A percentile compares a stretch with the other conserved stretches of the same genome.
Evolutionary conservation across 2,113 vertebrate genomes (phyloP).

Genomic region (Otocyon megalotis): DNA sequence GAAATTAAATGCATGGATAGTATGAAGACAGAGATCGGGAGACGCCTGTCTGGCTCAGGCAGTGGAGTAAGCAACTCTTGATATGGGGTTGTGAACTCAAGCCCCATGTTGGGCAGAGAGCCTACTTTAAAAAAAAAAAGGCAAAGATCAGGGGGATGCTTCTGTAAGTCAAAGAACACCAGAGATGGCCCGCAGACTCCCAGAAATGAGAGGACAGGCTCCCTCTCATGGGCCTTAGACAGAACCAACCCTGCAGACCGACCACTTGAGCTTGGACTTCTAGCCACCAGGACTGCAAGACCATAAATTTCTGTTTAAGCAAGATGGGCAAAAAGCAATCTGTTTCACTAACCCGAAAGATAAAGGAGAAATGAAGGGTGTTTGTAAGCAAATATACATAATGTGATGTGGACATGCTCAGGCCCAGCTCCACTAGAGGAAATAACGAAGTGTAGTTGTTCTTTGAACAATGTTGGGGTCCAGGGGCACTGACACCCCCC

Average conservation of each 20-base stretch:
- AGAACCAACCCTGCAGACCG: not conserved
- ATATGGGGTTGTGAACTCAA: too few species aligned
- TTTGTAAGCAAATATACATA: not conserved
- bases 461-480: not conserved
- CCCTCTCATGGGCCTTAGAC: not conserved
- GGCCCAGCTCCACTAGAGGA: not conserved
- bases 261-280: not conserved
- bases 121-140: not conserved
- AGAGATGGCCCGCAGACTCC: not conserved
- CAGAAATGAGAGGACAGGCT: not conserved
- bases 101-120: too few species aligned
- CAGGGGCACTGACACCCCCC: not conserved
- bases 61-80: too few species aligned
- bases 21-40: not conserved
- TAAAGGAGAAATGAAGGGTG: not conserved
- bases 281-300: not conserved
- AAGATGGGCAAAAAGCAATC: not conserved
- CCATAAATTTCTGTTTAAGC: not conserved
- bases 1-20: not conserved
- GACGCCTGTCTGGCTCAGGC: too few species aligned
- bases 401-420: fast-evolving
- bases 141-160: not conserved
- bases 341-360: not conserved
- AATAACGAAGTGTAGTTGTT: not conserved
- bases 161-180: not conserved